Base-by-base conservation (phyloP, 2,888 invertebrate genomes). In the Tenthredo mesomela region DNA sequence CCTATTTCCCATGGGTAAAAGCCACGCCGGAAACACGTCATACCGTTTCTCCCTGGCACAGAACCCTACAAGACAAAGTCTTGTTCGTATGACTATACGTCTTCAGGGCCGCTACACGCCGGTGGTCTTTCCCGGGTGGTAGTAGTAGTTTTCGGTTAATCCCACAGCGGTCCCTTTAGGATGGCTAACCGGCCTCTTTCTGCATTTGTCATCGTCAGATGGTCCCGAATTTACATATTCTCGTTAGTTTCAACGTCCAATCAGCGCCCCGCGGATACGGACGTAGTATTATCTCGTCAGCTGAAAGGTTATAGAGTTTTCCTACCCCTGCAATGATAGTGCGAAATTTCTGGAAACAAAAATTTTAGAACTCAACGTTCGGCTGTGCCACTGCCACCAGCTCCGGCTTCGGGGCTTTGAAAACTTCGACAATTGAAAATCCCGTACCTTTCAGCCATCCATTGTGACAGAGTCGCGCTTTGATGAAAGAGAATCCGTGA, bases 1-100 rank as follows among this genome's bases (percentile, higher is more conserved):
- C 77, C 84, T 70, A 85, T 67, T 70, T 89, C 88, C 88, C 88
- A 84, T 10, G 87, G 87, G 88, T 85, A 83, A 29, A 80, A 82
- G 82, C 43, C 37, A 40, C 21, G 54, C 67, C 47, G 65, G 82
- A 82, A 65, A 82, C 65, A 50, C 82, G 82, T 82, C 67, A 70
- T 82, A 82, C 47, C 65, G 82, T 80, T 61, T 29, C 80, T 37
- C 80, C 29, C 37, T 25, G 25, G 25, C 37, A 15, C 6, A 37
- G 80, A 80, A 37, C 25, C 80, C 80, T 33, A 37, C 61, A 80
- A 80, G 61, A 80, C 80, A 33, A 33, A 50, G 37, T 80, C 80
- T 37, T 80, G 80, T 61, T 54, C 54, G 7, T 50, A 50, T 29
- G 77, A 77, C 77, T 43, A 67, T 67, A 33, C 29, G 15, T 67